A percentile compares a stretch with the other conserved stretches of the same genome.
Evolutionary conservation across 1,140 invertebrate species (phyloP).

Genomic region (Philotrypesis tridentata): DNA sequence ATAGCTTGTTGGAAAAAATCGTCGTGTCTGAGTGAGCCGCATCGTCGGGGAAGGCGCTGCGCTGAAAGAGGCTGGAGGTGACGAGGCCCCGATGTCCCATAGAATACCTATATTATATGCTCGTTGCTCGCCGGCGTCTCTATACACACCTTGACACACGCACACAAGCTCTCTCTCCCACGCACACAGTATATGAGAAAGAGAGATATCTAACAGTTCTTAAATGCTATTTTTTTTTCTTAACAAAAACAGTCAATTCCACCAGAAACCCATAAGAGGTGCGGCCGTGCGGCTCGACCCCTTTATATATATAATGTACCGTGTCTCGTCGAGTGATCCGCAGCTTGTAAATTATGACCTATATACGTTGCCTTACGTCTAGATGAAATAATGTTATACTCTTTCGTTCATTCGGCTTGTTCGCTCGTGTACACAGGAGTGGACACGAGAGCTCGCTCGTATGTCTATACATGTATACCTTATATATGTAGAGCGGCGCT

Average conservation of each 20-base stretch:
- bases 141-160: too few species aligned
- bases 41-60: background rate
- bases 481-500: background rate
- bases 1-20: constrained; percentile 39
- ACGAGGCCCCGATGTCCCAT: constrained; percentile 56
- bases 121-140: background rate
- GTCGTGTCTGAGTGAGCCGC: constrained; percentile 56
- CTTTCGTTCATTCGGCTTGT: background rate
- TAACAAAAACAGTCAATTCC: too few species aligned
- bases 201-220: background rate
- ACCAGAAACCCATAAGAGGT: too few species aligned
- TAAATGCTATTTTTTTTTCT: constrained; percentile 7
- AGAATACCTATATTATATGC: constrained; percentile 63
- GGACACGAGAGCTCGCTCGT: background rate
- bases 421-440: background rate
- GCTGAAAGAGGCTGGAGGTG: constrained; percentile 58
- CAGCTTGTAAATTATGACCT: background rate
- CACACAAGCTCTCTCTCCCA: too few species aligned
- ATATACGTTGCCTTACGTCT: constrained; percentile 22
- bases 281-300: background rate
- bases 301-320: too few species aligned
- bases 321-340: background rate
- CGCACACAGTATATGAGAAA: too few species aligned
- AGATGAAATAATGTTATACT: constrained; percentile 14
- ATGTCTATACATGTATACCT: background rate